phyloP scores from a whole-genome alignment of 2,888 invertebrate species.

The Cyclophora albipunctata region DNA sequence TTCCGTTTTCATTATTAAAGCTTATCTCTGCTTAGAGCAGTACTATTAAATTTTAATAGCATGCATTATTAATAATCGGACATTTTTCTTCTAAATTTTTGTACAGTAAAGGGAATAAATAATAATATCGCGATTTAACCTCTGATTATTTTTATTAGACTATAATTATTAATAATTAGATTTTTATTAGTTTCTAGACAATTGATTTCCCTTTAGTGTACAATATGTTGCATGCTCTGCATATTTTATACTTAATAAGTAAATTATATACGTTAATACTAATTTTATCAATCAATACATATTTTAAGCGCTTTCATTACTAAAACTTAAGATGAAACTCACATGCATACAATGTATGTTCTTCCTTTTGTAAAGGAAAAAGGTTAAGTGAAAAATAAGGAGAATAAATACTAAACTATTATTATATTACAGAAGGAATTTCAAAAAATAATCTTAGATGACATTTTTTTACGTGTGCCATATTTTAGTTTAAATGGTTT shows the following conservation, averaged over 20 bases:
- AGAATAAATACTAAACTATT: no score
- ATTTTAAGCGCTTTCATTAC: no score
- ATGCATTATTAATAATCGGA: conserved; percentile 43
- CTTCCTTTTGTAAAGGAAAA: no score
- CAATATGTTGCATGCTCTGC: conserved; percentile 58
- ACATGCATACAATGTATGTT: no score
- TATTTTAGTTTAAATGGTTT: no score
- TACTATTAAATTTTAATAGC: conserved; percentile 40
- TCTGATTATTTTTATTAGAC: conserved; percentile 23
- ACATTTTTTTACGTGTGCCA: not conserved
- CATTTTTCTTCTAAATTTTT: conserved; percentile 33
- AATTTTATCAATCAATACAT: not conserved
- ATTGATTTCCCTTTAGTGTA: conserved; percentile 73
- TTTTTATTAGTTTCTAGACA: conserved; percentile 7
- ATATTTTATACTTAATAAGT: conserved; percentile 7
- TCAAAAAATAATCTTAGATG: not conserved
- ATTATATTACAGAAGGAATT: not conserved
- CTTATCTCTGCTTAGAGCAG: conserved; percentile 66
- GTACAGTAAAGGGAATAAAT: conserved; percentile 69
- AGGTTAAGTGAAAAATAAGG: no score
- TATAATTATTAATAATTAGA: not conserved
- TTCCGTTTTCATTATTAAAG: conserved; percentile 44
- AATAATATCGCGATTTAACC: no score
- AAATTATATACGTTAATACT: not conserved
- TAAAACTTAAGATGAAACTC: no score